Conservation (phyloP, 2,888 invertebrate genomes). For the Stomorhina lunata region DNA sequence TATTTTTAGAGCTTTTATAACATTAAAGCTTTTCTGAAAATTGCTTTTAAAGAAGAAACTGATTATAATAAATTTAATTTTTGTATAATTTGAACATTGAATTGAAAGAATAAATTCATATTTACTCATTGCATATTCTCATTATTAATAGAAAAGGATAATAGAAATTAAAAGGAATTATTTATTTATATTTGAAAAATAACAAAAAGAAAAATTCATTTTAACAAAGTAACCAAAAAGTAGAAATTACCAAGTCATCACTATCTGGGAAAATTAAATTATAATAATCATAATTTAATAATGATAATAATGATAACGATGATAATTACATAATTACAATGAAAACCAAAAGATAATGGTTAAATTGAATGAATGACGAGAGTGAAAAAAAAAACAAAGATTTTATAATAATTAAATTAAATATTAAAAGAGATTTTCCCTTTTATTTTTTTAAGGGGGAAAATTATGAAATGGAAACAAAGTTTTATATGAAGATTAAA, state of each 20-base stretch:
- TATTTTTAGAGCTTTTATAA: no score
- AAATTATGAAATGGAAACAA: constrained; percentile 23
- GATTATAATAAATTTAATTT: no score
- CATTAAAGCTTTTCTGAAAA: no score
- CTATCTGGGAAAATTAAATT: no score
- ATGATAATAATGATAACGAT: constrained; percentile 25
- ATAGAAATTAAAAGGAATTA: constrained; percentile 3
- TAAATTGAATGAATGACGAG: constrained; percentile 11
- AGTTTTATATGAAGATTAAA: not conserved
- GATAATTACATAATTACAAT: constrained; percentile 52
- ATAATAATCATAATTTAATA: constrained; percentile 33
- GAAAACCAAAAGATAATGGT: constrained; percentile 47
- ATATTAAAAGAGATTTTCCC: constrained; percentile 23
- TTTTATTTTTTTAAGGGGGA: no score
- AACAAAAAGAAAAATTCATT: constrained; percentile 68
- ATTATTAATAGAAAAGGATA: not conserved
- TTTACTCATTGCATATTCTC: constrained; percentile 44
- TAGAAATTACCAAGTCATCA: constrained; percentile 37
- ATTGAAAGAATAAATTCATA: not conserved
- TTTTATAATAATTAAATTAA: constrained; percentile 46
- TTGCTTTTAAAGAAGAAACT: no score
- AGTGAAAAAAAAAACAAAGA: constrained; percentile 12
- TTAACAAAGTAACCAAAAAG: constrained; percentile 28
- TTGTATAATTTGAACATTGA: no score
- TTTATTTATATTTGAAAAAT: no score